Evolutionary conservation across 2,113 vertebrate genomes (phyloP).

Genomic region (Stercorarius parasiticus): DNA sequence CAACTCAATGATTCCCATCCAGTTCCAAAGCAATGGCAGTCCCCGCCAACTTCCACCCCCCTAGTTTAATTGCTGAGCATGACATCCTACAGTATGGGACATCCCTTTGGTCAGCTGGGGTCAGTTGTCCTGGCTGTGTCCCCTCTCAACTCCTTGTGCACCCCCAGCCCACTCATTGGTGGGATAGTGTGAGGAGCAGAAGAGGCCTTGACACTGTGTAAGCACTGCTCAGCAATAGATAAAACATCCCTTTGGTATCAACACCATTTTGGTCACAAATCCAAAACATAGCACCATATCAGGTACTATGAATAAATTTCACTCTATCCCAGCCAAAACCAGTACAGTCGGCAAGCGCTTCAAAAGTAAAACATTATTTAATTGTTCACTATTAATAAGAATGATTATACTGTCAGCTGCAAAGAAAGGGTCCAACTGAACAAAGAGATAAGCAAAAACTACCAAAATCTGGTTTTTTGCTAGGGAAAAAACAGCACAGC

Average conservation of each 20-base stretch:
- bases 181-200: fast-evolving
- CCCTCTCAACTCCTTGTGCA: fast-evolving
- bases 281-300: neutral
- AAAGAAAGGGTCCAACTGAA: neutral
- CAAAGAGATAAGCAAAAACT: neutral
- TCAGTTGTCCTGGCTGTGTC: neutral
- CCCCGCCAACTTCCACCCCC: fast-evolving
- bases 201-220: neutral
- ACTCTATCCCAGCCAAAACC: neutral
- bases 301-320: neutral
- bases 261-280: neutral
- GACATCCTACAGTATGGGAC: fast-evolving
- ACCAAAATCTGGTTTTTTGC: neutral
- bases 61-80: neutral
- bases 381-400: neutral
- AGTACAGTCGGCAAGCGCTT: neutral
- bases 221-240: neutral
- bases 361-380: neutral
- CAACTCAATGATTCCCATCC: fast-evolving
- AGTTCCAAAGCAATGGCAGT: neutral
- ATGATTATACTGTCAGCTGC: neutral
- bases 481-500: neutral
- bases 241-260: neutral
- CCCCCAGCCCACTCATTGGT: fast-evolving
- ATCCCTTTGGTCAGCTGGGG: neutral